Evolutionary conservation across 2,888 invertebrate species (phyloP).

Genomic region (Tuberolachnus salignus): DNA sequence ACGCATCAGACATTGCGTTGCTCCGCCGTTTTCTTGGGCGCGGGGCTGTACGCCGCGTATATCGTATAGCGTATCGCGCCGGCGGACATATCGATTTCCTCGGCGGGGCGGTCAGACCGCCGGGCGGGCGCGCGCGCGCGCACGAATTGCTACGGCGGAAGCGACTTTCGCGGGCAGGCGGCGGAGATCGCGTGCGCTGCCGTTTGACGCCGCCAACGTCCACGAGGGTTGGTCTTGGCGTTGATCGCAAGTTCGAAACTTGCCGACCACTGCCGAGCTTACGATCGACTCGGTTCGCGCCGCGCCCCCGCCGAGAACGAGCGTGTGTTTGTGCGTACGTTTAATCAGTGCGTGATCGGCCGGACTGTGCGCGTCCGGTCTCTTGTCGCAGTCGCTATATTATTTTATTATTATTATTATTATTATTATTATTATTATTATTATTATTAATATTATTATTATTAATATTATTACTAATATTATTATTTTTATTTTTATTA

Average conservation of each 20-base stretch:
- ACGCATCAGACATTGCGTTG: not conserved
- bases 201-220: conserved; percentile 4
- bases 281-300: conserved; percentile 23
- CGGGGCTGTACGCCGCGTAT: not conserved
- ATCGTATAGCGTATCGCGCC: not conserved
- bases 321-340: not conserved
- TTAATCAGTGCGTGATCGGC: conserved; percentile 5
- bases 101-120: conserved; percentile 27
- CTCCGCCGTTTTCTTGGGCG: not conserved
- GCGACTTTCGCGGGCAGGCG: not conserved
- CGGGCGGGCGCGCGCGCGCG: conserved; percentile 39
- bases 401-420: not conserved
- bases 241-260: not conserved
- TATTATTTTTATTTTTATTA: too few relatives aligned
- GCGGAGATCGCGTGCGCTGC: not conserved
- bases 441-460: conserved; percentile 21
- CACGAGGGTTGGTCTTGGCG: conserved; percentile 20
- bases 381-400: not conserved
- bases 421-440: not conserved
- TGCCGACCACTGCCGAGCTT: conserved; percentile 15
- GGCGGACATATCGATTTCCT: conserved; percentile 27
- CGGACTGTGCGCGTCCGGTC: conserved; percentile 2
- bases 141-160: not conserved
- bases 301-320: conserved; percentile 9
- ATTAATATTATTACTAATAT: not conserved